Evolutionary conservation across 64 coral and sea anemone genomes (phyloP), one percentile per base, ranked within the genome.

Genomic region (Dendronephthya gigantea): DNA sequence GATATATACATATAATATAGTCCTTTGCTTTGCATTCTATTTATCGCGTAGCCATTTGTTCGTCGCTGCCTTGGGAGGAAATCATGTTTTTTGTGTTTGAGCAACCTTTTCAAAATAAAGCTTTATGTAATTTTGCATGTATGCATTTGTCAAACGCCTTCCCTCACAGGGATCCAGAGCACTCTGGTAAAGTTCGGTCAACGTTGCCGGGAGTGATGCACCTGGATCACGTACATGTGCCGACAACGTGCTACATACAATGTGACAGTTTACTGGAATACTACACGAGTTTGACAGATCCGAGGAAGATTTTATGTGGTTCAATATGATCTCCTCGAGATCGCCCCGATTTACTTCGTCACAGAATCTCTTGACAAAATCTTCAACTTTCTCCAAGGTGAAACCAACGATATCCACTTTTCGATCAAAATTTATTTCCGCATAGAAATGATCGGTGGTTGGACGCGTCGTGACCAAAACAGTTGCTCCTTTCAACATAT

Each of bases 341-440:
- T 58, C 0, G 0, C 15, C 14, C 5, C 49, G 15, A 30, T 5
- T 28, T 17, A 28, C 35, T 0, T 48, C 16, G 0, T 50, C 40
- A 39, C 68, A 87, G 50, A 87, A 87, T 0, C 28, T 76, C 15
- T 0, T 75, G 22, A 87, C 40, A 59, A 76, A 87, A 2, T 87
- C 37, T 50, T 79, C 39, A 39, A 76, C 32, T 33, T 87, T 50
- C 11, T 45, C 13, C 0, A 12, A 4, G 5, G 25, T 17, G 35
- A 87, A 87, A 45, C 85, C 85, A 23, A 87, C 2, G 8, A 87
- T 76, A 35, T 87, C 85, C 14, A 35, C 66, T 10, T 28, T 76
- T 68, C 84, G 49, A 12, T 86, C 31, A n/a, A 86, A 69, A 14
- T 68, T 66, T 2, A 40, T 9, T 33, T 2, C 23, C 19, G 25